Conservation (phyloP, 1,140 invertebrate genomes). For the Lepidotrigona ventralis region DNA sequence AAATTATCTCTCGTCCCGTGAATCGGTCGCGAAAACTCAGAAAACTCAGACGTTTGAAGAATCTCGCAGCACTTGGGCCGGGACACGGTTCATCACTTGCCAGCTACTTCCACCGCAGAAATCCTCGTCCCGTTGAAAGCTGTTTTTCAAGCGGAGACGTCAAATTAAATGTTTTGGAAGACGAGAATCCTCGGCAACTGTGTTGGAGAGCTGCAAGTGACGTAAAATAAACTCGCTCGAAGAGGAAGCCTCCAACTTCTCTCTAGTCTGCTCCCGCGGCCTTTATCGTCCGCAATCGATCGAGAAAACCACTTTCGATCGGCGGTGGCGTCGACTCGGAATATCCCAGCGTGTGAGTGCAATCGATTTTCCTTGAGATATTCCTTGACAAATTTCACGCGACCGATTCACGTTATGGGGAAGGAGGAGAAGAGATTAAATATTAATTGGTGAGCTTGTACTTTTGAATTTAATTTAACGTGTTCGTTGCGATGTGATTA, state of each 20-base stretch:
- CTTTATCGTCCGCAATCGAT: slow-evolving; percentile 21
- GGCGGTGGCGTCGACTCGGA: neutral
- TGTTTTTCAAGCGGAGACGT: slow-evolving; percentile 15
- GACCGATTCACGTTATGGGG: neutral
- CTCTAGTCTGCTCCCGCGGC: neutral
- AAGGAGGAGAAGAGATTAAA: neutral
- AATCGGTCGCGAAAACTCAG: neutral
- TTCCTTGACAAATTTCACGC: neutral
- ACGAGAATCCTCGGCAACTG: slow-evolving; percentile 8
- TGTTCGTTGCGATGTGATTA: too few species aligned
- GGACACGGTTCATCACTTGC: slow-evolving; percentile 15
- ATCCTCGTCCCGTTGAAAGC: neutral
- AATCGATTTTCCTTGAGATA: too few species aligned
- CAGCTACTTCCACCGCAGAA: neutral
- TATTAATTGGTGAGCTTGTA: too few species aligned
- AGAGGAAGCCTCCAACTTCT: neutral
- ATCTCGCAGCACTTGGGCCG: neutral
- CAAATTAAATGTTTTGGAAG: slow-evolving; percentile 28
- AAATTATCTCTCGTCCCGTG: neutral
- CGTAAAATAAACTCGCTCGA: slow-evolving; percentile 22
- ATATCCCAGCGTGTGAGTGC: neutral
- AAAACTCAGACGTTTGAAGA: neutral
- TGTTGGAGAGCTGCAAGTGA: slow-evolving; percentile 7
- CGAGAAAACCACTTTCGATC: slow-evolving; percentile 26
- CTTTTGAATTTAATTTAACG: too few species aligned